Evolutionary conservation across 2,888 invertebrate species (phyloP), one percentile per base, ranked within the genome.

Genomic region (Tipula unca): DNA sequence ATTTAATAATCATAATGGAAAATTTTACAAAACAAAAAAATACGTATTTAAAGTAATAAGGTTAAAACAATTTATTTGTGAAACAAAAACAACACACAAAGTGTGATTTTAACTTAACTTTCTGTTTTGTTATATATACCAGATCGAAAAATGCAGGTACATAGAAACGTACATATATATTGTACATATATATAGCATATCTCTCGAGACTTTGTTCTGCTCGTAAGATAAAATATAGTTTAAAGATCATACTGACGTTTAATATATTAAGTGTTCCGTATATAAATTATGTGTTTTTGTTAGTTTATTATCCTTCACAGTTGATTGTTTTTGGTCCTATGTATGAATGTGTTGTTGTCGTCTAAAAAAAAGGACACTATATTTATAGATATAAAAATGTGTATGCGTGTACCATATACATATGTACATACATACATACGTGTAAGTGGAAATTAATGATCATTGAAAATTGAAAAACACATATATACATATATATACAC

Each of bases 311-410:
- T 69, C 69, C 69, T 69, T 69, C 69, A 69, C 69, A 69, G 69
- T 69, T 69, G 69, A 69, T 69, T 69, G 69, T 69, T 69, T 69
- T 69, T 69, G 69, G 69, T 69, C 69, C 69, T 69, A 69, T 69
- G 14, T 69, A 1, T 10, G 69, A 25, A 25, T 69, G 25, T 69
- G 25, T 25, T 20, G 2, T 25, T 69, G 8, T 69, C 32, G 32
- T 32, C 10, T 32, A 25, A 69, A 69, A 69, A 69, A 69, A 69
- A 69, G 69, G 69, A 69, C 69, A 25, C 69, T 10, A 13, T 69
- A 20, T 69, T 69, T 69, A 25, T 25, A 69, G 25, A 2, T n/a
- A 48, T 0, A 10, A 4, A n/a, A 25, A 8, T 69, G 25, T 69
- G 25, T 69, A 10, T 25, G 10, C 25, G n/a, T 48, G 39, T n/a